Percentiles rank a stretch among this genome's conserved stretches.
phyloP scores from a whole-genome alignment of 2,888 invertebrate genomes.

The Hypercompe scribonia region DNA sequence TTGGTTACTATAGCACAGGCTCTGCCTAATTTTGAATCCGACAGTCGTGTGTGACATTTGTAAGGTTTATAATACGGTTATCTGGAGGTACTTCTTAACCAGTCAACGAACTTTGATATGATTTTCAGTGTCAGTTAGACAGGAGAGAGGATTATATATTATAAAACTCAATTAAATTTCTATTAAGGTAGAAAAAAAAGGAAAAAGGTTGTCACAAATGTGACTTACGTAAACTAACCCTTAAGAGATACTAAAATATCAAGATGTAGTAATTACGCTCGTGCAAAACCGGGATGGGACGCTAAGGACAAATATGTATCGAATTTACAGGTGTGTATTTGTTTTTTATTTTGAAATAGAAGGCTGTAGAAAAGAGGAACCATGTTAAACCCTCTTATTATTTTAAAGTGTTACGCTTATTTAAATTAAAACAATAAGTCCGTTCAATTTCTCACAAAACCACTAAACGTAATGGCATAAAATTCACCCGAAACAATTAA shows the following conservation, averaged over 20 bases:
- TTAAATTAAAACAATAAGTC: conserved; percentile 63
- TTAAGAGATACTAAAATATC: background rate
- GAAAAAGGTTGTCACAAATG: background rate
- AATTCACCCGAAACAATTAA: conserved; percentile 80
- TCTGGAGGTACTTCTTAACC: too few species aligned
- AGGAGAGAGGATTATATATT: too few species aligned
- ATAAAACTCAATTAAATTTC: too few species aligned
- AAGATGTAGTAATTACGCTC: background rate
- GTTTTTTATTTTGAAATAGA: background rate
- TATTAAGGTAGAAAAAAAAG: too few species aligned
- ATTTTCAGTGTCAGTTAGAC: too few species aligned
- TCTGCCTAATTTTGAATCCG: too few species aligned
- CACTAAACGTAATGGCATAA: conserved; percentile 62
- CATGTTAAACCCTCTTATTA: background rate
- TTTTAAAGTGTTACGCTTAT: conserved; percentile 34
- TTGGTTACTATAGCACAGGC: too few species aligned
- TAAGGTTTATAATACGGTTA: too few species aligned
- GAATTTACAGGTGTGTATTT: background rate
- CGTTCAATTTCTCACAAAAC: conserved; percentile 66
- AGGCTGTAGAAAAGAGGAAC: background rate
- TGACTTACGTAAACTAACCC: too few species aligned
- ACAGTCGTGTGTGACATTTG: too few species aligned
- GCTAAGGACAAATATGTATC: background rate
- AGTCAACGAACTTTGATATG: too few species aligned
- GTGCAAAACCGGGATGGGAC: background rate